A percentile compares a stretch with the other conserved stretches of the same genome.
These are phyloP conservation scores for Chaetodon trifascialis DNA, from an alignment of 2,113 vertebrate species.

Conservation along the genomic window DNA sequence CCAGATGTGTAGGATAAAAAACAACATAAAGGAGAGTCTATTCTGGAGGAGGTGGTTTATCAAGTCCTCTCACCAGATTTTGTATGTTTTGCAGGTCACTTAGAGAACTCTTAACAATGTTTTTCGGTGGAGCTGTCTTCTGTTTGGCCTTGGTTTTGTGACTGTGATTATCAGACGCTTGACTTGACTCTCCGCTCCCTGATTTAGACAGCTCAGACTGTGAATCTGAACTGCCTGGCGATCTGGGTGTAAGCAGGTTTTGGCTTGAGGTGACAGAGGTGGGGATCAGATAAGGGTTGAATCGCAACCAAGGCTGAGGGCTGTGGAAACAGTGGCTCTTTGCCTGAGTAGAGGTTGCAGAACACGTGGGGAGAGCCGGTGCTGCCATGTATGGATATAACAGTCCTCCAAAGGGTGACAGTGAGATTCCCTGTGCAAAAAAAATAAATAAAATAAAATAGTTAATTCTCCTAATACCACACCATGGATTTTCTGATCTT, in stretches of 20 bases:
- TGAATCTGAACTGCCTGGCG: slow-evolving; percentile 72
- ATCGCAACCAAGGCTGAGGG: slow-evolving; percentile 89
- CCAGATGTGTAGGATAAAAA: not conserved
- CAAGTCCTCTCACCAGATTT: slow-evolving; percentile 89
- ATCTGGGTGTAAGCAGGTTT: slow-evolving; percentile 83
- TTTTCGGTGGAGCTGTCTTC: slow-evolving; percentile 81
- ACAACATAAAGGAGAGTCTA: slow-evolving; percentile 85
- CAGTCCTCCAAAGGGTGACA: slow-evolving; percentile 92
- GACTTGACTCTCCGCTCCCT: slow-evolving; percentile 85
- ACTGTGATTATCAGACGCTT: slow-evolving; percentile 81
- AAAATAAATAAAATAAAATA: slow-evolving; percentile 3
- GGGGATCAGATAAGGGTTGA: slow-evolving; percentile 93
- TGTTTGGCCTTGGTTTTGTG: slow-evolving; percentile 79
- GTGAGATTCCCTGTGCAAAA: slow-evolving; percentile 89
- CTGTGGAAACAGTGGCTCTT: slow-evolving; percentile 87
- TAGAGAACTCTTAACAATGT: slow-evolving; percentile 83
- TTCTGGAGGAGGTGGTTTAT: slow-evolving; percentile 84
- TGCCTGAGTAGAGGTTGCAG: slow-evolving; percentile 82
- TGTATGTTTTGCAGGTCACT: slow-evolving; percentile 90
- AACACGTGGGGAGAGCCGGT: slow-evolving; percentile 84
- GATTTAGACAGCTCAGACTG: slow-evolving; percentile 84
- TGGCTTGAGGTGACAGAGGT: slow-evolving; percentile 84
- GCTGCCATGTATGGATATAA: slow-evolving; percentile 94
- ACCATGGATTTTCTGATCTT: not conserved
- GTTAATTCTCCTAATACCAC: not conserved